Base-by-base conservation (phyloP, 2,888 invertebrate species). In the Isoperla grammatica region DNA sequence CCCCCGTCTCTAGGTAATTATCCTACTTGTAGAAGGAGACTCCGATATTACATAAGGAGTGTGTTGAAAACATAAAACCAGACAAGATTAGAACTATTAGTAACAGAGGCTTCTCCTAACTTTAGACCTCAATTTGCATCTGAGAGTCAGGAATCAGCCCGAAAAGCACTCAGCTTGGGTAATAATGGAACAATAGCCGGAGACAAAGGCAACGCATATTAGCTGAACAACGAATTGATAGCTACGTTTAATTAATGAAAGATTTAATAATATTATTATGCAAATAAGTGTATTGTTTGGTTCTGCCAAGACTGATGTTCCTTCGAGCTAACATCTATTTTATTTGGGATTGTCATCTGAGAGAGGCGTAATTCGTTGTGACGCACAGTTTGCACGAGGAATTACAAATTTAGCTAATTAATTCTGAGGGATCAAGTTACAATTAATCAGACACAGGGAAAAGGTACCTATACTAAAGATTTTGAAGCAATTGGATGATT, bases 71-170 rank as follows among this genome's bases (percentile, higher is more conserved):
- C 59, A 61, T 61, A 61, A 60, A 58, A 61, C 61, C 37, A 53
- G 59, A 48, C 59, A 61, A 63, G 63, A 63, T 63, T 63, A 63
- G 57, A 61, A 61, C 63, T 63, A 61, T 61, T 63, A 63, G 63
- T 58, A 53, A 37, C 53, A 53, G 39, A 53, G 53, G 39, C 53
- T 53, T 39, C 43, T 22, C 35, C 45, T 29, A 37, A 55, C 53
- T 45, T 59, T 59, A 59, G 59, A 59, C 59, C 53, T 59, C 59
- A 59, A 59, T 59, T 59, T 59, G 59, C 59, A 59, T 59, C 39
- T 37, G 19, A 17, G 37, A 53, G 29, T 29, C 29, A 8, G 8
- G 29, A 29, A 29, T 29, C 29, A 29, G 29, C 29, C 29, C 29
- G 29, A 29, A 29, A 29, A 29, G 29, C 29, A 29, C 29, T 29